Evolutionary conservation across 2,113 vertebrate species (phyloP).

Genomic region (Pongo abelii): DNA sequence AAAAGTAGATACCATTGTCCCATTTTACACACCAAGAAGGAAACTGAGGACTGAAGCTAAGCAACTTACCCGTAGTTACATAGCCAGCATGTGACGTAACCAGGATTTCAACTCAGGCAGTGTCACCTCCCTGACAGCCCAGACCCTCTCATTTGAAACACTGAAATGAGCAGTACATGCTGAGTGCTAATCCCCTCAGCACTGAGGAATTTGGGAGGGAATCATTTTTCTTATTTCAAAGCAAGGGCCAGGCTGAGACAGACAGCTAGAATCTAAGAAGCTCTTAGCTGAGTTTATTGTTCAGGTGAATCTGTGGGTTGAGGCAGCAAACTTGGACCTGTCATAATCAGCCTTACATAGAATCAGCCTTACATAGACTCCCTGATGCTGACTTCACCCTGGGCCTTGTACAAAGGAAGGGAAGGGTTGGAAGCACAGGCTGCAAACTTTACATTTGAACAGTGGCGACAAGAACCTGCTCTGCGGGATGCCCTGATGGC

Average conservation of each 20-base stretch:
- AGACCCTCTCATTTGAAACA: background rate
- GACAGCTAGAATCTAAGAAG: background rate
- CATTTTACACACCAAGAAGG: constrained; percentile 1
- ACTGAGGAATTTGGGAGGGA: background rate
- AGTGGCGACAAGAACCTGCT: background rate
- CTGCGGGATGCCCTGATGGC: accelerated
- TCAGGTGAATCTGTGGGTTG: background rate
- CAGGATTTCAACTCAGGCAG: background rate
- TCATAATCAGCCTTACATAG: background rate
- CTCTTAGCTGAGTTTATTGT: background rate
- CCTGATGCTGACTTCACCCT: background rate
- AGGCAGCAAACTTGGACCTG: background rate
- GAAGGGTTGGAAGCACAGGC: background rate
- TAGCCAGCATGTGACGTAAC: background rate
- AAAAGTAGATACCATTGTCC: background rate
- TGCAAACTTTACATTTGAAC: background rate
- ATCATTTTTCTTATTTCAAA: background rate
- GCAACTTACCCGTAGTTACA: background rate
- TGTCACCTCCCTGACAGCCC: background rate
- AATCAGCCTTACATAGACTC: background rate
- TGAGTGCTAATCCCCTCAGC: background rate
- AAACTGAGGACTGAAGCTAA: background rate
- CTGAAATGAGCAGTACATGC: background rate
- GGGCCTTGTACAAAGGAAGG: background rate
- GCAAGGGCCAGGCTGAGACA: background rate